phyloP scores from a whole-genome alignment of 2,113 vertebrate genomes.

The Amblyopsis rosae region DNA sequence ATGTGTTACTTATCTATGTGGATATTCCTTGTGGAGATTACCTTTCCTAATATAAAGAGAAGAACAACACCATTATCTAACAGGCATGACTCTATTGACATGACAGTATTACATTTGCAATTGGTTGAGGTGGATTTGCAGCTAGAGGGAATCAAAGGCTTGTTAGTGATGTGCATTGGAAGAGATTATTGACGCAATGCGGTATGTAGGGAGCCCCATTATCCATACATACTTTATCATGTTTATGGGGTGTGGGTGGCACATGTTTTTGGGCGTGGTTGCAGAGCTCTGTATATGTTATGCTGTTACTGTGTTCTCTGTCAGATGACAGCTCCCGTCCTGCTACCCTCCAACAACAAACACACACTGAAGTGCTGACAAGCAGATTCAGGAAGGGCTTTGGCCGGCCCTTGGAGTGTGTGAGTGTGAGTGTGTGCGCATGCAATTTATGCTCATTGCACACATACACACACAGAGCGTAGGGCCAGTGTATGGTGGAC shows the following conservation, averaged over 20 bases:
- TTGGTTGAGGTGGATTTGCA: not conserved
- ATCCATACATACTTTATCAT: not conserved
- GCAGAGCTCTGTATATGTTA: slow-evolving; percentile 11
- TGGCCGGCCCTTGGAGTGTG: slow-evolving; percentile 26
- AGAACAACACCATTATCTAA: slow-evolving; percentile 4
- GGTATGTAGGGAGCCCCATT: not conserved
- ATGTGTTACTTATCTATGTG: not conserved
- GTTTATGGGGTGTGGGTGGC: slow-evolving; percentile 25
- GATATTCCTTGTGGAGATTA: not conserved
- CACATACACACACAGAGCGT: slow-evolving; percentile 23
- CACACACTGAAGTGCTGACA: slow-evolving; percentile 66
- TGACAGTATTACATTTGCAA: not conserved
- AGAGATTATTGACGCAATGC: too few relatives aligned
- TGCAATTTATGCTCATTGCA: not conserved
- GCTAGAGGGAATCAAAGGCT: not conserved
- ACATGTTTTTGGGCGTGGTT: slow-evolving; percentile 21
- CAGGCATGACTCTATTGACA: not conserved
- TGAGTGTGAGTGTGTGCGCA: slow-evolving; percentile 13
- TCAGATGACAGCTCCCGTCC: slow-evolving; percentile 61
- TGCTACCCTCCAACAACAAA: slow-evolving; percentile 67
- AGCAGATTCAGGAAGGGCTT: slow-evolving; percentile 47
- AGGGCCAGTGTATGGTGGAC: slow-evolving; percentile 44
- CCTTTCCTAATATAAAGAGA: not conserved
- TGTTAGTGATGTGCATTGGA: not conserved
- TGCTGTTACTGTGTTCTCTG: slow-evolving; percentile 44